phyloP scores from a whole-genome alignment of 2,113 vertebrate genomes.

The Dromiciops gliroides region DNA sequence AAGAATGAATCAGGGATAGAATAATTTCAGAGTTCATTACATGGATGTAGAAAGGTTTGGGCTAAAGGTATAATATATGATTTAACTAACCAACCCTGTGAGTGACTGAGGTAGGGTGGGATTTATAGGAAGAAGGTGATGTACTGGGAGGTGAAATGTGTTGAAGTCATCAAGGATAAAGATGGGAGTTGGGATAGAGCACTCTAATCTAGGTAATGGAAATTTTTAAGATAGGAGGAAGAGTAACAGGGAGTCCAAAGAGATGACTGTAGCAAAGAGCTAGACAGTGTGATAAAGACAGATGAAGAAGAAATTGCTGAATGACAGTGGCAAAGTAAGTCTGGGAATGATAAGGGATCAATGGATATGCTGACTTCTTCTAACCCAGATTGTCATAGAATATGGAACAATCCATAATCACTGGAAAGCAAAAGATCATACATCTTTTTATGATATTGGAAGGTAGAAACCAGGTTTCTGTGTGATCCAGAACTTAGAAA shows the following conservation, averaged over 20 bases:
- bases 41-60: not conserved
- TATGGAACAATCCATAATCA: not conserved
- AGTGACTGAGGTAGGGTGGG: not conserved
- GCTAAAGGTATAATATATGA: not conserved
- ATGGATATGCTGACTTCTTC: not conserved
- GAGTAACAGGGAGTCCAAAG: not conserved
- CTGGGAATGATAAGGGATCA: not conserved
- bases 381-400: not conserved
- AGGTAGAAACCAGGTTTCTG: not conserved
- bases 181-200: not conserved
- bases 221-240: not conserved
- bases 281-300: not conserved
- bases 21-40: not conserved
- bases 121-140: not conserved
- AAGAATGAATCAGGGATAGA: not conserved
- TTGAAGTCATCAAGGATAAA: no score
- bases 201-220: not conserved
- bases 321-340: not conserved
- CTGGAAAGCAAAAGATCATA: not conserved
- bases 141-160: not conserved
- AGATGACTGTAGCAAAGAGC: not conserved
- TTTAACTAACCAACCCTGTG: not conserved
- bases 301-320: not conserved
- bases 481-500: not conserved
- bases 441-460: not conserved